Evolutionary conservation across 2,113 vertebrate species (phyloP).

Genomic region (Garra rufa): DNA sequence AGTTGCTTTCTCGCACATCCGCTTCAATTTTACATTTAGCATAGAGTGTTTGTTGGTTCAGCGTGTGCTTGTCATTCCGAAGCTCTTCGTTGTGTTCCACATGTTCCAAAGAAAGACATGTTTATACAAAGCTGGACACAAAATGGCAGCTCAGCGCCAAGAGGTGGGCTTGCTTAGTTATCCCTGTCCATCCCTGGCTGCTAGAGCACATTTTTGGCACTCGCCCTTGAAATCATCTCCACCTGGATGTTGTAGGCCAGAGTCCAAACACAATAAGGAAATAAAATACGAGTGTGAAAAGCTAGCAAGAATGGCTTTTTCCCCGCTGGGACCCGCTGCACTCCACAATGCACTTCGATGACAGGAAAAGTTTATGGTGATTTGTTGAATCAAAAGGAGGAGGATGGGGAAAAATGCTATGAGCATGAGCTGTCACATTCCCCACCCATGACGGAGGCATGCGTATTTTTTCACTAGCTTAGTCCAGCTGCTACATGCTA

Average conservation of each 20-base stretch:
- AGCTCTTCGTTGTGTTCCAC: constrained; percentile 12
- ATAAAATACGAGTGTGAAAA: constrained; percentile 61
- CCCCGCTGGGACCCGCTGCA: constrained; percentile 41
- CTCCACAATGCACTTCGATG: constrained; percentile 54
- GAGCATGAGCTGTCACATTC: constrained; percentile 59
- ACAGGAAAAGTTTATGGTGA: constrained; percentile 58
- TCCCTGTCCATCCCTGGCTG: constrained; percentile 57
- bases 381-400: constrained; percentile 56
- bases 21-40: background rate
- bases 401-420: constrained; percentile 55
- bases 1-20: background rate
- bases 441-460: constrained; percentile 59
- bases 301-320: constrained; percentile 53
- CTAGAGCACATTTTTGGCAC: constrained; percentile 51
- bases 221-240: constrained; percentile 62
- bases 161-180: constrained; percentile 48
- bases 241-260: constrained; percentile 61
- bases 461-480: constrained; percentile 31
- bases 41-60: background rate
- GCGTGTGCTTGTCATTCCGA: background rate
- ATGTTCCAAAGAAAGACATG: constrained; percentile 35
- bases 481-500: constrained; percentile 48
- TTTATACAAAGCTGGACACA: constrained; percentile 53
- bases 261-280: constrained; percentile 63
- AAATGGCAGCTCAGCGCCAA: constrained; percentile 50